Conservation (phyloP, 2,113 vertebrate genomes). For the Salvelinus fontinalis region DNA sequence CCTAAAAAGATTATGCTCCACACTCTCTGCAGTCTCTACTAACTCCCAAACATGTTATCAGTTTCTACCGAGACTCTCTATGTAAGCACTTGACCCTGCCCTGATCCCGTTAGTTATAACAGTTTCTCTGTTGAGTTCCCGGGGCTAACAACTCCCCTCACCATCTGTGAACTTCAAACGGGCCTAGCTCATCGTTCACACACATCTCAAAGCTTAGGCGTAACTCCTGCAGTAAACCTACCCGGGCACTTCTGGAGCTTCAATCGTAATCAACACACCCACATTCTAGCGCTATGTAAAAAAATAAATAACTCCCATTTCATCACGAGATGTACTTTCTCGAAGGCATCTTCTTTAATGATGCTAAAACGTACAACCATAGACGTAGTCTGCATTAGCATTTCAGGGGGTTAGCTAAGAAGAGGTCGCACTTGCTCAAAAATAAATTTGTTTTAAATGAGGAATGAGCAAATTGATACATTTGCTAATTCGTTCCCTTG, state of each 20-base stretch:
- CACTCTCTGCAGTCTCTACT: no score
- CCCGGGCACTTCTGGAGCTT: conserved; percentile 3
- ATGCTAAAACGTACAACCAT: background rate
- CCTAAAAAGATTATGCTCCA: no score
- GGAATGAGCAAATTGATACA: conserved; percentile 6
- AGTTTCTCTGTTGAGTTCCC: background rate
- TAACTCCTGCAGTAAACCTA: conserved; percentile 20
- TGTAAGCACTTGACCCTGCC: background rate
- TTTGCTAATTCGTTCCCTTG: no score
- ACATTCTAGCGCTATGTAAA: conserved; percentile 17
- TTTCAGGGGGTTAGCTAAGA: conserved; percentile 12
- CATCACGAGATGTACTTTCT: conserved; percentile 8
- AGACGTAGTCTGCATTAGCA: conserved; percentile 5
- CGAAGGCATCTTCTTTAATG: conserved; percentile 14
- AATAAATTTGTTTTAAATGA: conserved; percentile 17
- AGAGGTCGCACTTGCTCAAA: background rate
- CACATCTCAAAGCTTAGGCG: conserved; percentile 16
- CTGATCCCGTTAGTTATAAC: conserved; percentile 2
- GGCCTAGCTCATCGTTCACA: conserved; percentile 17
- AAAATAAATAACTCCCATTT: conserved; percentile 4
- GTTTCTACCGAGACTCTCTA: background rate
- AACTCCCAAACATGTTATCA: no score
- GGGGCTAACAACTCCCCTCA: background rate
- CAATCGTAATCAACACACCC: conserved; percentile 16
- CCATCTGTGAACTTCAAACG: conserved; percentile 24